Base-by-base conservation (phyloP, 2,113 vertebrate species). In the Dolichallabes microphthalmus region DNA sequence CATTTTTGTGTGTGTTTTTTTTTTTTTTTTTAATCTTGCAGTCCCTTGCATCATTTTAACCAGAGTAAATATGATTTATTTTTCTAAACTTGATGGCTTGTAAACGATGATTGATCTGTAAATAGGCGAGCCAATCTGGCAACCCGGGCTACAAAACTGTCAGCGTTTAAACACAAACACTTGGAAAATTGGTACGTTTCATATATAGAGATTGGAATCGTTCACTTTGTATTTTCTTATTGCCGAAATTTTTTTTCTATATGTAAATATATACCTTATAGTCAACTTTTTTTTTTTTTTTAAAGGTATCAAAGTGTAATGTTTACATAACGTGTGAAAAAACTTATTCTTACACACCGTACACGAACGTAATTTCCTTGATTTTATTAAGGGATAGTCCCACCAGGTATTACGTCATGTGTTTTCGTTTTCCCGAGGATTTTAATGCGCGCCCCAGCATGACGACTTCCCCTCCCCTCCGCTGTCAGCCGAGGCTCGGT, bases 401-500 rank as follows among this genome's bases (percentile, higher is more conserved):
- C 39, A 55, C 45, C 11, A 39, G 64, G 14, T 50, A 14, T 85
- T 73, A 63, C 53, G 14, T 17, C 52, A 27, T 45, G 83, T 69
- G 55, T 85, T 76, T 84, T 57, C n/a, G 53, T 78, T 68, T 39
- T 17, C 66, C 25, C 19, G 66, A 17, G 55, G 58, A 32, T 81
- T 86, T 73, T 53, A 81, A 74, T 81, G 57, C 22, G 39, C 39
- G 74, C 22, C 20, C 17, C 39, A n/a, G 61, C 71, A 63, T 25
- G 39, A 60, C 32, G 57, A 53, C 45, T 19, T 63, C 14, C 68
- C 32, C 82, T 53, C 75, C 69, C 39, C 64, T 83, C 39, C 10
- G 57, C 58, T 86, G 85, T 86, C 85, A 86, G 57, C 17, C 52
- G n/a, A 61, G 52, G 19, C 78, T 6, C 15, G 19, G 39, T 81